Evolutionary conservation across 2,797 vertebrate genomes (phyloP).

Genomic region (Chromobotia macracanthus): DNA sequence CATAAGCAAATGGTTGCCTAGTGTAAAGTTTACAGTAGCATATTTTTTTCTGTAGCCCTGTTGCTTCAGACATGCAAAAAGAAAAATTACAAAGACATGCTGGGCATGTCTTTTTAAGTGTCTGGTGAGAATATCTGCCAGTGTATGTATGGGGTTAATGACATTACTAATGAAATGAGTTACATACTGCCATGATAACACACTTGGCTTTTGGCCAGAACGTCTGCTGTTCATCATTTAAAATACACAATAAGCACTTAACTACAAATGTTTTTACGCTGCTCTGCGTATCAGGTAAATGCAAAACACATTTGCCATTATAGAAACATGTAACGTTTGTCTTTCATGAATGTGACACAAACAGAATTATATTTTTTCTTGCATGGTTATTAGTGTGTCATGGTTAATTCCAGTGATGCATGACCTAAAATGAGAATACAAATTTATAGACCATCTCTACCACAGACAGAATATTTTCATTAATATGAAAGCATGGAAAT

Average conservation of each 20-base stretch:
- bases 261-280: constrained; percentile 38
- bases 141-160: constrained; percentile 50
- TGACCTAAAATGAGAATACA: not conserved
- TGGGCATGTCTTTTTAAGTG: constrained; percentile 38
- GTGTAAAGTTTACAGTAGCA: constrained; percentile 5
- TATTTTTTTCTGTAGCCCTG: constrained; percentile 17
- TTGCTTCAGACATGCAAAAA: constrained; percentile 16
- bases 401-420: constrained; percentile 3
- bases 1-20: constrained; percentile 8
- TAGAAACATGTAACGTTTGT: not conserved
- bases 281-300: constrained; percentile 32
- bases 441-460: not conserved
- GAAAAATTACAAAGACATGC: constrained; percentile 24
- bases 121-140: constrained; percentile 45
- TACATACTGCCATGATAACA: constrained; percentile 48
- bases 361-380: not conserved
- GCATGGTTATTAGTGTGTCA: not conserved
- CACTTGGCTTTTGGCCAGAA: constrained; percentile 52
- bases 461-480: constrained; percentile 3
- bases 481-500: not conserved
- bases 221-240: constrained; percentile 44
- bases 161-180: constrained; percentile 57
- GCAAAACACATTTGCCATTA: constrained; percentile 9
- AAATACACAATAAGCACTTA: constrained; percentile 45
- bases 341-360: not conserved